Evolutionary conservation across 2,888 invertebrate species (phyloP), one percentile per base, ranked within the genome.

Genomic region (Leistus spinibarbis): DNA sequence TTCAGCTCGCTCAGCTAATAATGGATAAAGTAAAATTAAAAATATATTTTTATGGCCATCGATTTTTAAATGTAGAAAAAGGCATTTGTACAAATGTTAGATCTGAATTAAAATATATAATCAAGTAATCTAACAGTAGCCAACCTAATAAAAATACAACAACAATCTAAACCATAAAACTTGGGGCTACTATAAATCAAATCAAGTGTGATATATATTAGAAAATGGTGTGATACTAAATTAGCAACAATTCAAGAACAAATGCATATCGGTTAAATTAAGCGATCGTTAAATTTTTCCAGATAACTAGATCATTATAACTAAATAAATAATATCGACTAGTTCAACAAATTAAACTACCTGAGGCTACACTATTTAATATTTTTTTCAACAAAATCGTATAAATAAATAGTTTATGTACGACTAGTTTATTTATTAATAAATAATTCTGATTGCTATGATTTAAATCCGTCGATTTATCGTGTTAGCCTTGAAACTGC

Each of bases 391-490:
- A 40, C 13, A 40, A 40, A 40, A 40, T 40, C 7, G 13, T 40
- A 40, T 7, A 40, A 40, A 40, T 40, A 40, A 40, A 40, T 40
- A 40, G 40, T 40, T n/a, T n/a, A n/a, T n/a, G n/a, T n/a, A n/a
- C n/a, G n/a, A n/a, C n/a, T n/a, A 5, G 40, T 40, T 40, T 40
- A 40, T 40, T 40, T 40, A 40, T 40, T 40, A 40, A 40, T 40
- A 40, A 40, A 40, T 40, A 40, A 40, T 40, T 40, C 40, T 40
- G 40, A 40, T 40, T 40, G 40, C 40, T 71, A 24, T 54, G 71
- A 71, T 64, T 71, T 71, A 71, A 71, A 71, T 71, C 71, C 54
- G 62, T 71, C 60, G 65, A 71, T 71, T 71, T 71, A 71, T 71
- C 23, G 64, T 24, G 9, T 20, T 54, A 60, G 54, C 71, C 71